These are phyloP conservation scores for Nomada ferruginata DNA, from an alignment of 2,888 invertebrate species.

Conservation along the genomic window DNA sequence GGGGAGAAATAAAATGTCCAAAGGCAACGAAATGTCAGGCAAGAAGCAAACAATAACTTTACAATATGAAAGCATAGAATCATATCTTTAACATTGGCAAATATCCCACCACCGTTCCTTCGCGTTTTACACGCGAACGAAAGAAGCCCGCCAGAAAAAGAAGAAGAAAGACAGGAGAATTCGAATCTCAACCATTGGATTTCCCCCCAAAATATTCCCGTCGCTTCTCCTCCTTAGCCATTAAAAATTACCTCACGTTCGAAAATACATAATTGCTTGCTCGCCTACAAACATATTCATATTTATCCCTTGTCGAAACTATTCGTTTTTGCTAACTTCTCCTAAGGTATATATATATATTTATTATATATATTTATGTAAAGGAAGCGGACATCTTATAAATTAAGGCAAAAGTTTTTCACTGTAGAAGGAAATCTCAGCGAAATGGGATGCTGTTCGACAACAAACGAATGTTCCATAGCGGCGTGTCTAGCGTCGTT, in stretches of 20 bases:
- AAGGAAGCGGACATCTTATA: constrained; percentile 51
- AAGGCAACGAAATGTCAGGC: neutral
- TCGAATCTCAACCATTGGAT: constrained; percentile 8
- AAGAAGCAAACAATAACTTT: neutral
- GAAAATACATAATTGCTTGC: constrained; percentile 50
- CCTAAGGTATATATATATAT: constrained; percentile 18
- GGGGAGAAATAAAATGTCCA: constrained; percentile 40
- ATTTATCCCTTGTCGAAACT: constrained; percentile 40
- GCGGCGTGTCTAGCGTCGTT: constrained; percentile 22
- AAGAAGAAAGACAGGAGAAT: neutral
- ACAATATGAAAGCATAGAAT: neutral
- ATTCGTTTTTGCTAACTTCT: constrained; percentile 33
- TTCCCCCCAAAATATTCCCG: constrained; percentile 60
- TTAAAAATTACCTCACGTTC: constrained; percentile 44
- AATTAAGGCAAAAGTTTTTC: constrained; percentile 57
- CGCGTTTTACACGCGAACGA: neutral
- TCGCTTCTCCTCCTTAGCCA: constrained; percentile 29
- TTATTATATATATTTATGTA: constrained; percentile 2
- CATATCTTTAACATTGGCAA: neutral
- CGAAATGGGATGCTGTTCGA: constrained; percentile 34
- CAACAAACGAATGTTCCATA: constrained; percentile 46
- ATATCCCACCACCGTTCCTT: neutral
- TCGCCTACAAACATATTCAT: constrained; percentile 45
- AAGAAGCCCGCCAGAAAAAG: constrained; percentile 3
- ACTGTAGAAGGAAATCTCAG: constrained; percentile 45